Conservation (phyloP, 2,113 vertebrate genomes). For the Gadus chalcogrammus region DNA sequence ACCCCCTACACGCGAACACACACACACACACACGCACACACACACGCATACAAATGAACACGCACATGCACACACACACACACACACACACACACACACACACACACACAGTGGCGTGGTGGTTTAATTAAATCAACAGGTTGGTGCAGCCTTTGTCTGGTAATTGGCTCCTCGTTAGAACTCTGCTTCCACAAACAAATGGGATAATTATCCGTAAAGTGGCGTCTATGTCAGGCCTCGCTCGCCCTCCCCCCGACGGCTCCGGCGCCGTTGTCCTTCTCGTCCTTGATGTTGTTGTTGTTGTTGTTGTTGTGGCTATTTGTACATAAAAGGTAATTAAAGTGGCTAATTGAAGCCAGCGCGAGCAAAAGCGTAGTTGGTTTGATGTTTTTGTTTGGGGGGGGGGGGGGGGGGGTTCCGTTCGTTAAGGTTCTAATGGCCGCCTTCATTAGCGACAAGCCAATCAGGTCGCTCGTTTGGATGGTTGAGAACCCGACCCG, state of each 20-base stretch:
- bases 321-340: constrained; percentile 68
- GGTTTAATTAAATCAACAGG: constrained; percentile 81
- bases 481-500: constrained; percentile 36
- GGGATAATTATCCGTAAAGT: constrained; percentile 80
- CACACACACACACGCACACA: too few species aligned
- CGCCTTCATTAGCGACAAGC: constrained; percentile 66
- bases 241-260: constrained; percentile 64
- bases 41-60: too few species aligned
- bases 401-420: not conserved
- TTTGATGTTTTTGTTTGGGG: constrained; percentile 47
- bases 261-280: constrained; percentile 53
- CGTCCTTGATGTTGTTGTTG: constrained; percentile 51
- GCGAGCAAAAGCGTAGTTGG: constrained; percentile 44
- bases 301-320: constrained; percentile 23
- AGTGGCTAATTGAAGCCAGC: constrained; percentile 63
- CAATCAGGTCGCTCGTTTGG: constrained; percentile 63
- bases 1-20: constrained; percentile 4
- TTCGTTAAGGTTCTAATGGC: constrained; percentile 40
- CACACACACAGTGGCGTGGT: constrained; percentile 2
- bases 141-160: constrained; percentile 67
- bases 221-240: constrained; percentile 70
- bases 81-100: too few species aligned
- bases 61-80: too few species aligned
- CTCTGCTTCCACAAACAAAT: constrained; percentile 74
- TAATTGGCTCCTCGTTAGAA: constrained; percentile 76